These are phyloP conservation scores for Mycteria americana DNA, from an alignment of 2,797 vertebrate genomes.

Conservation along the genomic window DNA sequence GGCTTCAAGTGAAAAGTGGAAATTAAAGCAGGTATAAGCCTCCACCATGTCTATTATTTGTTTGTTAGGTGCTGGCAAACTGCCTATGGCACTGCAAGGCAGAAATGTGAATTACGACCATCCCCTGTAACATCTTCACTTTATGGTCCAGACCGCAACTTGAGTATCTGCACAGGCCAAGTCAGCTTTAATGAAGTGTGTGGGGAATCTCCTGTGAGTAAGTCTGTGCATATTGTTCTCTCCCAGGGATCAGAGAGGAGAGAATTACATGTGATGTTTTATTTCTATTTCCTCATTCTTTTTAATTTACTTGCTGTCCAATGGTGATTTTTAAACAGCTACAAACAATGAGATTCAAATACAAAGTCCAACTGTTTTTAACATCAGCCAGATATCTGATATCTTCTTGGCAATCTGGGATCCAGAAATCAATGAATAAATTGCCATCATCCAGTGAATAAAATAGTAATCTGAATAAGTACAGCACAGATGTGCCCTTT, in stretches of 20 bases:
- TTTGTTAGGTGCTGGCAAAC: not conserved
- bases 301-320: not conserved
- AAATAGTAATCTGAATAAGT: constrained; percentile 16
- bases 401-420: constrained; percentile 23
- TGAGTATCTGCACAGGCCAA: not conserved
- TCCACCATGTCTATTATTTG: not conserved
- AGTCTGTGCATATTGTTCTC: not conserved
- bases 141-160: not conserved
- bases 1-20: not conserved
- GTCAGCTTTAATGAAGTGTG: not conserved
- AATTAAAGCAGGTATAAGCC: not conserved
- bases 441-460: constrained; percentile 32
- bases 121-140: not conserved
- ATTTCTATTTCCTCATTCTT: not conserved
- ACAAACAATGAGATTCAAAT: not conserved
- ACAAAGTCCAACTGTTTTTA: constrained; percentile 5
- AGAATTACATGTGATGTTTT: not conserved
- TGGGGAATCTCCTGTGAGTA: not conserved
- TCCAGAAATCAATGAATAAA: constrained; percentile 62
- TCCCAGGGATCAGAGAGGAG: not conserved
- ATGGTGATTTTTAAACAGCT: not conserved
- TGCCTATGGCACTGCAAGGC: not conserved
- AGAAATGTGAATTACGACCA: not conserved
- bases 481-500: constrained; percentile 47
- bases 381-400: constrained; percentile 20